A percentile compares a stretch with the other conserved stretches of the same genome.
phyloP scores from a whole-genome alignment of 2,797 vertebrate genomes.

The Pelodytes ibericus region DNA sequence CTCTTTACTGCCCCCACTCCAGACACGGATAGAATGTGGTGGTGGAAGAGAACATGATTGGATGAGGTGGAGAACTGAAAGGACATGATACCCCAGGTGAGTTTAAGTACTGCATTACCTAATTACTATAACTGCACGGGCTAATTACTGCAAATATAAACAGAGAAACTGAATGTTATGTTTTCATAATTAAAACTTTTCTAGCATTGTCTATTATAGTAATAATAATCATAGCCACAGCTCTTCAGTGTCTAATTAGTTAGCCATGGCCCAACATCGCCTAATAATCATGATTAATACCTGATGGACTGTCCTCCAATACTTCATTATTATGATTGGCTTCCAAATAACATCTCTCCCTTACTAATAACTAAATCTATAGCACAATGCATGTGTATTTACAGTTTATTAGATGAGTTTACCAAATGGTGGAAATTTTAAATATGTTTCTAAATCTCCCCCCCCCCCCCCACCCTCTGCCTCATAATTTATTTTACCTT shows the following conservation, averaged over 20 bases:
- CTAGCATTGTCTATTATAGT: neutral
- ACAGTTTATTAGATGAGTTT: neutral
- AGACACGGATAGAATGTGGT: too few species aligned
- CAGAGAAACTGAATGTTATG: too few species aligned
- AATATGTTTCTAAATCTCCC: neutral
- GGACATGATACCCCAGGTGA: too few species aligned
- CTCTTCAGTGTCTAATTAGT: neutral
- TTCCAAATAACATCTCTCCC: neutral
- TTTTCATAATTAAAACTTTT: neutral
- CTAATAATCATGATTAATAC: neutral
- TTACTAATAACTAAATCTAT: neutral
- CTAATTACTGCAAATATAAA: too few species aligned
- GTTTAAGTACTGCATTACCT: too few species aligned
- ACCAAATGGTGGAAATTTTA: conserved; percentile 8
- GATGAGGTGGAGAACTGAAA: too few species aligned
- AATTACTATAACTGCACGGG: too few species aligned
- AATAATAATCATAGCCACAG: neutral
- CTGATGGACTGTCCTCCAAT: neutral
- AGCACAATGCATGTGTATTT: neutral
- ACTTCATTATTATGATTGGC: neutral
- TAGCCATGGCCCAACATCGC: neutral
- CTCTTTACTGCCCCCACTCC: too few species aligned
- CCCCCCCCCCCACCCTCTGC: too few species aligned
- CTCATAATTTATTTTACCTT: neutral
- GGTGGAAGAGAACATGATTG: too few species aligned